Percentiles rank a stretch among this genome's conserved stretches.
These are phyloP conservation scores for Anagyrus pseudococci DNA, from an alignment of 2,888 invertebrate genomes.

Conservation along the genomic window DNA sequence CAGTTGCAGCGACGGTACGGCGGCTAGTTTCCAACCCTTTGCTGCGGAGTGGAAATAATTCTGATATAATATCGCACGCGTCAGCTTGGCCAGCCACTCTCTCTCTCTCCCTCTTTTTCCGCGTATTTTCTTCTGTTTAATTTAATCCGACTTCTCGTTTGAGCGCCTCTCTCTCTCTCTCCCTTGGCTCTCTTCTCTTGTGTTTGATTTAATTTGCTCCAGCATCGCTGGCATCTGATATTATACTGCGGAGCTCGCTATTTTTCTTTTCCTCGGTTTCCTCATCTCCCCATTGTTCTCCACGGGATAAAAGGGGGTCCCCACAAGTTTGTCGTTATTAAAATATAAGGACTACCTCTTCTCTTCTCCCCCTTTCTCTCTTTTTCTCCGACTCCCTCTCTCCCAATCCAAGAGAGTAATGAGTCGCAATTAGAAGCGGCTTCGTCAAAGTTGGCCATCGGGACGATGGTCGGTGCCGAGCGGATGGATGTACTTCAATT, in stretches of 20 bases:
- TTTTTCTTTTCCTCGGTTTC: no score
- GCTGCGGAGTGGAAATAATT: slow-evolving; percentile 26
- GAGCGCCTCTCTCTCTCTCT: neutral
- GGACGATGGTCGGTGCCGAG: slow-evolving; percentile 57
- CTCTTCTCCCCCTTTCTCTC: no score
- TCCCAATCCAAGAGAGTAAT: neutral
- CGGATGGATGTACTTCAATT: slow-evolving; percentile 60
- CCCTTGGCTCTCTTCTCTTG: neutral
- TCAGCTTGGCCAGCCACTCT: slow-evolving; percentile 26
- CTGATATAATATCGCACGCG: slow-evolving; percentile 33
- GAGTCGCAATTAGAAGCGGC: neutral
- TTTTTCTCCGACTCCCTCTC: no score
- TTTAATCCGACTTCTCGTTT: slow-evolving; percentile 21
- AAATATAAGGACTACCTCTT: no score
- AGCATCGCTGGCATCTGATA: slow-evolving; percentile 7
- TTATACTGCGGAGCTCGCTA: no score
- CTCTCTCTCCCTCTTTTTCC: neutral
- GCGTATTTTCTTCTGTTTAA: slow-evolving; percentile 35
- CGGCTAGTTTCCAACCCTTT: slow-evolving; percentile 21
- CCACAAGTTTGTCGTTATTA: no score
- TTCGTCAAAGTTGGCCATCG: slow-evolving; percentile 28
- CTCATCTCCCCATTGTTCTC: no score
- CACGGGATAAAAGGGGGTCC: no score
- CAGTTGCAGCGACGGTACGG: neutral
- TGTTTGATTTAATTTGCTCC: slow-evolving; percentile 33